Evolutionary conservation across 2,113 vertebrate species (phyloP).

Genomic region (Tapirus terrestris): DNA sequence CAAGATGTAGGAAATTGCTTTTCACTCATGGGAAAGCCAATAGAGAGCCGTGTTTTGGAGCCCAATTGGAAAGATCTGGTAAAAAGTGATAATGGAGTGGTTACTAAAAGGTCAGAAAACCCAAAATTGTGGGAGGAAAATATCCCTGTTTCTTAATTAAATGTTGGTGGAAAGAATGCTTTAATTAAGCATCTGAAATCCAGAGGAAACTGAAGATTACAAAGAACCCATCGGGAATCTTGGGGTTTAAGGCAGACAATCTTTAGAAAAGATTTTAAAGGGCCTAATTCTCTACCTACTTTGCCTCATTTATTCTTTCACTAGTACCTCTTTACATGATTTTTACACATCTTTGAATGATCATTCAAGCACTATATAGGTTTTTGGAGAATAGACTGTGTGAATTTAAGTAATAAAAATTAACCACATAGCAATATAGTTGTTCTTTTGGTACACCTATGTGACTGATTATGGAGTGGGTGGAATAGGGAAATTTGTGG

Average conservation of each 20-base stretch:
- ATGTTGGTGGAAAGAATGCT: neutral
- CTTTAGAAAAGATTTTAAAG: constrained; percentile 49
- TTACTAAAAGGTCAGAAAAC: constrained; percentile 3
- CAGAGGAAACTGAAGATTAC: constrained; percentile 28
- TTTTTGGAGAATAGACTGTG: constrained; percentile 15
- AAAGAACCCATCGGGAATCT: neutral
- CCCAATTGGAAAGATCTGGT: neutral
- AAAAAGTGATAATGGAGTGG: neutral
- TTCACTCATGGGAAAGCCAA: neutral
- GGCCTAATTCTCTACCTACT: neutral
- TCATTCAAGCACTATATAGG: neutral
- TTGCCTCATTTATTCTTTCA: constrained; percentile 55
- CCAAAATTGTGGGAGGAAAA: constrained; percentile 3
- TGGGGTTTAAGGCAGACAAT: neutral
- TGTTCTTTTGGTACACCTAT: constrained; percentile 17
- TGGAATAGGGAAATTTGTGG: neutral
- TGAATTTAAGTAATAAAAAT: constrained; percentile 58
- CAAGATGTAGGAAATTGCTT: constrained; percentile 17
- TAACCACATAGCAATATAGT: neutral
- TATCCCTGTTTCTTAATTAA: constrained; percentile 42
- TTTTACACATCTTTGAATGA: neutral
- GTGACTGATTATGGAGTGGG: neutral
- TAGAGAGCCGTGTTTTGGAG: neutral
- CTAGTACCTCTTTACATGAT: constrained; percentile 38
- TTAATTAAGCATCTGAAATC: constrained; percentile 47